Percentiles rank a stretch among this genome's conserved stretches.
Conservation (phyloP, 2,113 vertebrate species). For the Calidris pugnax region DNA sequence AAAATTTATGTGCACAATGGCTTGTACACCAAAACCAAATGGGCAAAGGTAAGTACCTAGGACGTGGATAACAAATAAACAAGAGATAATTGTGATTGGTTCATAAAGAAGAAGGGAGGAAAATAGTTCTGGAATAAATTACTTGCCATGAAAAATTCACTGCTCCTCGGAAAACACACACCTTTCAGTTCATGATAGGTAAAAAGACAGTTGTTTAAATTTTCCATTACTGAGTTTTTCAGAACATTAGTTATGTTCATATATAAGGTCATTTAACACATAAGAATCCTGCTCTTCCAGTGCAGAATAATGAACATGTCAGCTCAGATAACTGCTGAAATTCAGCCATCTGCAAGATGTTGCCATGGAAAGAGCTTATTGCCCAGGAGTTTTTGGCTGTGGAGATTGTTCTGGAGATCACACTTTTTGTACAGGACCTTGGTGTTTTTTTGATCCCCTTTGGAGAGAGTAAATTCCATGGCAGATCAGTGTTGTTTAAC, state of each 20-base stretch:
- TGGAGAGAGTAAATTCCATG: neutral
- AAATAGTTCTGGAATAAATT: neutral
- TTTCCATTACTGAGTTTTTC: neutral
- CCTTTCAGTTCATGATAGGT: neutral
- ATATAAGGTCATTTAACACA: neutral
- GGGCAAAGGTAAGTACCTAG: neutral
- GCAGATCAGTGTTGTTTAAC: neutral
- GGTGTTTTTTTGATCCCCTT: neutral
- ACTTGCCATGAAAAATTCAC: neutral
- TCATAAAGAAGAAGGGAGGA: neutral
- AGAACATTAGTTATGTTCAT: neutral
- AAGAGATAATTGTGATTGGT: neutral
- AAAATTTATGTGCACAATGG: neutral
- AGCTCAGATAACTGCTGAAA: conserved; percentile 3
- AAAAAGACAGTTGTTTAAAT: neutral
- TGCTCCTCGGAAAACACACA: neutral
- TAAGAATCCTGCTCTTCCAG: neutral
- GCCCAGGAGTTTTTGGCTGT: neutral
- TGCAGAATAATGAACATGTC: neutral
- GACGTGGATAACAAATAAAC: neutral
- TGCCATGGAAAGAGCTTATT: neutral
- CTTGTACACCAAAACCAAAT: neutral
- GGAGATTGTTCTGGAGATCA: neutral
- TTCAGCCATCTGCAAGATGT: neutral
- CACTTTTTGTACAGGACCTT: neutral